phyloP scores from a whole-genome alignment of 2,797 vertebrate species.

The Melanotaenia parkinsoni region DNA sequence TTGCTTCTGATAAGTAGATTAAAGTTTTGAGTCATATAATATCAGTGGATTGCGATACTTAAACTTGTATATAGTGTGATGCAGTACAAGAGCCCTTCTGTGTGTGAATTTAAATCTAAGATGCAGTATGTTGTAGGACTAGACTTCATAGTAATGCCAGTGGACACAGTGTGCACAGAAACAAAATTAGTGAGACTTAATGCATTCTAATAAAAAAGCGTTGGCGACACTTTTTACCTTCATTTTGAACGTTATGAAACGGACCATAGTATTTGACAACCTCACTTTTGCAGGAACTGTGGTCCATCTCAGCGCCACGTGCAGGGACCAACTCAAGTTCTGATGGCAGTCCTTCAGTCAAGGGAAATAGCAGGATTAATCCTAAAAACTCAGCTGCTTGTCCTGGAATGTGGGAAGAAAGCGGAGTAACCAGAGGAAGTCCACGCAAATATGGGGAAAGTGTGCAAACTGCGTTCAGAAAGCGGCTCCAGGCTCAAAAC shows the following conservation, averaged over 20 bases:
- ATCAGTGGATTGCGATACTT: not conserved
- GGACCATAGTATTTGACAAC: constrained; percentile 5
- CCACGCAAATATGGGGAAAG: constrained; percentile 75
- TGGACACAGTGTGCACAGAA: not conserved
- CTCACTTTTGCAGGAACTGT: constrained; percentile 67
- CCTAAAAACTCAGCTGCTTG: constrained; percentile 61
- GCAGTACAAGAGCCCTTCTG: not conserved
- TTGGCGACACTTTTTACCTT: not conserved
- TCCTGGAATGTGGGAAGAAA: constrained; percentile 67
- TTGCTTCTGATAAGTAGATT: not conserved
- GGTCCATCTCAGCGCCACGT: constrained; percentile 70
- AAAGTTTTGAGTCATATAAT: not conserved
- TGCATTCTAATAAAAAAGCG: not conserved
- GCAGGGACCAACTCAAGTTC: constrained; percentile 68
- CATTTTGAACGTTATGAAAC: not conserved
- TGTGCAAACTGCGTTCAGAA: constrained; percentile 67
- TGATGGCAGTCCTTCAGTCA: constrained; percentile 49
- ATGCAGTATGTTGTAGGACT: not conserved
- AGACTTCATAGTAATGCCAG: not conserved
- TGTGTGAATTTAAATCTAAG: not conserved
- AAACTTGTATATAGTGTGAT: constrained; percentile 1
- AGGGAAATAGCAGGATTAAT: constrained; percentile 60
- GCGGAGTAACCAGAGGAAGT: constrained; percentile 49
- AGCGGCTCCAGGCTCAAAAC: constrained; percentile 61
- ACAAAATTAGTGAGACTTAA: not conserved